Evolutionary conservation across 92 coral and sea anemone species (phyloP).

Genomic region (Paramuricea clavata): DNA sequence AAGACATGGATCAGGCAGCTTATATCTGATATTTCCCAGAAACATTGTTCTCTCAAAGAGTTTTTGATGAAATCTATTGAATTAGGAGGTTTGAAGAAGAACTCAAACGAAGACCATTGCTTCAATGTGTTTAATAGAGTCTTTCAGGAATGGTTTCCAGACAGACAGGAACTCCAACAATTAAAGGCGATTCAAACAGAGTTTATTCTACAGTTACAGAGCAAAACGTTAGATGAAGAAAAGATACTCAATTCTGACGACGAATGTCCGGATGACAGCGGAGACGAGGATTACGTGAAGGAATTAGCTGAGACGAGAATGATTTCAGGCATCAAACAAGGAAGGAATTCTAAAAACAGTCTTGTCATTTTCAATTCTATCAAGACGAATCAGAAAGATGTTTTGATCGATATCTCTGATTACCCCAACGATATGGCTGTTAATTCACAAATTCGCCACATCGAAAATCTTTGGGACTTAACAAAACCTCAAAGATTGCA

Average conservation of each 20-base stretch:
- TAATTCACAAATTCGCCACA: not conserved
- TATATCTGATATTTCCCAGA: not conserved
- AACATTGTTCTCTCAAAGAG: not conserved
- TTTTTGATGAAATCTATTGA: not conserved
- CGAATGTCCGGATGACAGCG: not conserved
- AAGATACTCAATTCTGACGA: not conserved
- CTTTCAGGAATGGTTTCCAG: slow-evolving; percentile 6
- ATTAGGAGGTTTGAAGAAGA: not conserved
- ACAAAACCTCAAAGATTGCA: slow-evolving; percentile 14
- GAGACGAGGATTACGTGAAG: slow-evolving; percentile 17
- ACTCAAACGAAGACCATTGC: not conserved
- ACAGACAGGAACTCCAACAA: not conserved
- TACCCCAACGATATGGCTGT: slow-evolving; percentile 40
- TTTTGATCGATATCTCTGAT: slow-evolving; percentile 11
- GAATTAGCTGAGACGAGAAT: slow-evolving; percentile 13
- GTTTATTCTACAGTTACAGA: not conserved
- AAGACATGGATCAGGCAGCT: not conserved
- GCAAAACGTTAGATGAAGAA: not conserved
- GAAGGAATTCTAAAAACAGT: not conserved
- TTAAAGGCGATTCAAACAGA: slow-evolving; percentile 6
- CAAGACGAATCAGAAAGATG: not conserved
- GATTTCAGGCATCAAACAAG: not conserved
- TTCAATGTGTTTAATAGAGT: not conserved
- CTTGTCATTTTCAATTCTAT: not conserved
- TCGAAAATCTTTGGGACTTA: slow-evolving; percentile 38